A percentile compares a stretch with the other conserved stretches of the same genome.
Conservation (phyloP, 1,140 invertebrate species). For the Mycetomoellerius zeteki region DNA sequence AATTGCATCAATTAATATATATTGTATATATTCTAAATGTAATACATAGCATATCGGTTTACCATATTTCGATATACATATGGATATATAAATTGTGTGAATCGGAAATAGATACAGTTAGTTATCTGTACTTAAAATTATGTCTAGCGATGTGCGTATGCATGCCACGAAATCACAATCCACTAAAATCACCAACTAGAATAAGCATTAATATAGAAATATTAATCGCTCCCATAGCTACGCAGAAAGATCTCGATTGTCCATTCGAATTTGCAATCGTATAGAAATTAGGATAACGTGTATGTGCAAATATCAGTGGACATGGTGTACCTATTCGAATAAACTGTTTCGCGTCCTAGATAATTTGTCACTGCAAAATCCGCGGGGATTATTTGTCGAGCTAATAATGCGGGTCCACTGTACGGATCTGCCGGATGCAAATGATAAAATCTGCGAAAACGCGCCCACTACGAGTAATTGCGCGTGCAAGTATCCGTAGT, state of each 20-base stretch:
- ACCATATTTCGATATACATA: background rate
- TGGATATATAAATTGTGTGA: background rate
- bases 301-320: constrained; percentile 72
- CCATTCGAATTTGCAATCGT: constrained; percentile 67
- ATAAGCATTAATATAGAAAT: constrained; percentile 45
- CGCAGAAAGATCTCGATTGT: constrained; percentile 70
- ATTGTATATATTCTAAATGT: constrained; percentile 5
- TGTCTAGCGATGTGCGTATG: background rate
- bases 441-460: constrained; percentile 80
- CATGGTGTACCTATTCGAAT: constrained; percentile 78
- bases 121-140: constrained; percentile 27
- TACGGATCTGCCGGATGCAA: constrained; percentile 66
- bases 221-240: constrained; percentile 28
- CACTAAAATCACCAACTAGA: constrained; percentile 13
- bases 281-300: constrained; percentile 67
- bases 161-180: constrained; percentile 18
- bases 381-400: constrained; percentile 83
- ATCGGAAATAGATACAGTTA: constrained; percentile 26
- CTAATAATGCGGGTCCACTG: constrained; percentile 82
- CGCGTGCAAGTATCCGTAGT: constrained; percentile 67
- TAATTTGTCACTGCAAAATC: constrained; percentile 84
- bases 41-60: background rate
- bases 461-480: constrained; percentile 78
- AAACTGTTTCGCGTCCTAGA: constrained; percentile 81
- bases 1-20: constrained; percentile 19